Conservation (phyloP, 1,140 invertebrate genomes). For the Danaus plexippus region DNA sequence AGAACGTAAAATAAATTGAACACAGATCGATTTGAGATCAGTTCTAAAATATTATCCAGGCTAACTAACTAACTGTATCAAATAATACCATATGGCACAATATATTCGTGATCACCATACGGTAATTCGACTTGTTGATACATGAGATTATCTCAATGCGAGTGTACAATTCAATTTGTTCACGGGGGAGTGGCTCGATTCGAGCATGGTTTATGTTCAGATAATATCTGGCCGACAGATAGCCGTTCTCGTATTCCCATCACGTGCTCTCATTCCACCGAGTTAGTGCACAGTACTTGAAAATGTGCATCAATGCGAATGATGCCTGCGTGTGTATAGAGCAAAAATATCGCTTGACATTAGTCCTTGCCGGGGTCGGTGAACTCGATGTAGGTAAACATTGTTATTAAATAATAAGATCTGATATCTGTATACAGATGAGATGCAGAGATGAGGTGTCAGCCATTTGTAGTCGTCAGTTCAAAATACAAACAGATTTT, state of each 20-base stretch:
- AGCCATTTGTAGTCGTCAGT: not conserved
- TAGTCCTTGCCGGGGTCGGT: constrained; percentile 55
- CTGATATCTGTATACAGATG: constrained; percentile 14
- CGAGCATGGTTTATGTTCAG: constrained; percentile 40
- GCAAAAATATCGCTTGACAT: constrained; percentile 41
- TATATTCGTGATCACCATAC: too few relatives aligned
- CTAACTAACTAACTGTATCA: too few relatives aligned
- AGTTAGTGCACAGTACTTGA: constrained; percentile 57
- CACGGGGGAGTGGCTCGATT: constrained; percentile 40
- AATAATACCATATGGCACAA: too few relatives aligned
- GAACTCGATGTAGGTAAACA: constrained; percentile 47
- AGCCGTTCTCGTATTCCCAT: constrained; percentile 45
- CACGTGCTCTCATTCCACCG: constrained; percentile 56
- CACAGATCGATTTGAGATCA: too few relatives aligned
- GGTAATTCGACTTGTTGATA: too few relatives aligned
- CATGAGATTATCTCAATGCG: constrained; percentile 7
- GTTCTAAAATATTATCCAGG: too few relatives aligned
- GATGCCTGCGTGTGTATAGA: constrained; percentile 31
- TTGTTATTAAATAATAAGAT: constrained; percentile 42
- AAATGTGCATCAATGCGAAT: constrained; percentile 42
- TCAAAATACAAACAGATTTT: constrained; percentile 4
- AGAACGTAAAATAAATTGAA: too few relatives aligned
- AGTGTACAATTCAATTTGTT: constrained; percentile 43
- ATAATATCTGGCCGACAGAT: constrained; percentile 51
- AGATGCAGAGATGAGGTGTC: not conserved